Conservation (phyloP, 2,888 invertebrate genomes). For the Agrotis clavis region DNA sequence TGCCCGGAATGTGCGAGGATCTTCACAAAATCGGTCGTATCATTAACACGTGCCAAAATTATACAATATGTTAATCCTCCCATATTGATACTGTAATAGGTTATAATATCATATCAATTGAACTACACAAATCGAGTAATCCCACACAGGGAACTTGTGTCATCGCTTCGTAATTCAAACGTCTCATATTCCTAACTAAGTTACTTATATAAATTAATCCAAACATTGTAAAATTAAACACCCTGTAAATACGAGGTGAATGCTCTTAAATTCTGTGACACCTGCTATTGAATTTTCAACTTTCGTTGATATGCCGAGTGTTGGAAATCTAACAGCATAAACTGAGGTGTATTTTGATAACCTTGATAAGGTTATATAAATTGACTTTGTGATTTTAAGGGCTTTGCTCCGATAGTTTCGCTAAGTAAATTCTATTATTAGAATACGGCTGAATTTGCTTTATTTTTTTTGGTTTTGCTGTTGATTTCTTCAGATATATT, state of each 20-base stretch:
- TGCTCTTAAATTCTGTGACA: not conserved
- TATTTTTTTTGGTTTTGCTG: not conserved
- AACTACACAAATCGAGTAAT: slow-evolving; percentile 15
- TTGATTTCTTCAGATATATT: no score
- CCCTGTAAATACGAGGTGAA: not conserved
- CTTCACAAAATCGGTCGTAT: no score
- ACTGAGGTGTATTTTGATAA: not conserved
- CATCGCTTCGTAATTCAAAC: slow-evolving; percentile 33
- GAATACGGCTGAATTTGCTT: not conserved
- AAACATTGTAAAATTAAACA: slow-evolving; percentile 41
- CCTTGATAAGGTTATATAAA: slow-evolving; percentile 26
- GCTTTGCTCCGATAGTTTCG: slow-evolving; percentile 15
- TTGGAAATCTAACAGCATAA: not conserved
- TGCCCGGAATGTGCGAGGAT: no score
- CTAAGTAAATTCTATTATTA: slow-evolving; percentile 17
- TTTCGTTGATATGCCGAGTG: not conserved
- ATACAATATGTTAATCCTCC: not conserved
- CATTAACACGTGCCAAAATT: no score
- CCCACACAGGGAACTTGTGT: slow-evolving; percentile 5
- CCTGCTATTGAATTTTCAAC: not conserved
- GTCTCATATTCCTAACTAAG: slow-evolving; percentile 17
- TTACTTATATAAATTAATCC: slow-evolving; percentile 18
- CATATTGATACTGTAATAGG: not conserved
- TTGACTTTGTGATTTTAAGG: slow-evolving; percentile 26
- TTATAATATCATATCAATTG: slow-evolving; percentile 16